Evolutionary conservation across 2,797 vertebrate species (phyloP), one percentile per base, ranked within the genome.

Genomic region (Sebastes hubbsi): DNA sequence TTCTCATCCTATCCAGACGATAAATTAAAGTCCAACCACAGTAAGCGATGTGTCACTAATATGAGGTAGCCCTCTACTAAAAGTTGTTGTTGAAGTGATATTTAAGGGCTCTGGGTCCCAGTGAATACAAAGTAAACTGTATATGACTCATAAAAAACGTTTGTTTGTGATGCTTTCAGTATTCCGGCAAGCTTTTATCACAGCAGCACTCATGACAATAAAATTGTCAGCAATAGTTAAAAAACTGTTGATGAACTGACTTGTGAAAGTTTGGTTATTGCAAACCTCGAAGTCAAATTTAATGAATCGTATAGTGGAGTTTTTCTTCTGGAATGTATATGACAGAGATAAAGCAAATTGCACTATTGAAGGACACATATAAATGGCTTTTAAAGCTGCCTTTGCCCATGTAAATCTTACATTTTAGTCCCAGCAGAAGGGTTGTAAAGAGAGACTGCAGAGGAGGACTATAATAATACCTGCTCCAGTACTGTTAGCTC

Each of bases 261-360:
- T 85, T 86, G 65, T 76, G 46, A 86, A 87, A 80, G 80, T 87
- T 87, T 72, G 56, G 68, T 85, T 84, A 84, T 84, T 83, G 71
- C 38, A 54, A 85, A 83, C 72, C 75, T 88, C 86, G 71, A 71
- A 81, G 62, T 81, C 56, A 83, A 72, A 81, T 88, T 83, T 85
- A 66, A 87, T 85, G 56, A 85, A 73, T 72, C 29, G 3, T 70
- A 42, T 25, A 20, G 70, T 59, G 25, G 54, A 55, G 65, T 66
- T 87, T 73, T 78, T 74, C 52, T 73, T 75, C n/a, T 13, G 24
- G 76, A 75, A 84, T 85, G 32, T 81, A 81, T 81, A 77, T 69
- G 67, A 74, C 30, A 38, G 38, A 83, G 56, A 75, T 84, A 86
- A 90, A 84, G 20, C 75, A 60, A 82, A 81, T 25, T 65, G 60